Base-by-base conservation (phyloP, 2,888 invertebrate species). In the Troides oblongomaculatus region DNA sequence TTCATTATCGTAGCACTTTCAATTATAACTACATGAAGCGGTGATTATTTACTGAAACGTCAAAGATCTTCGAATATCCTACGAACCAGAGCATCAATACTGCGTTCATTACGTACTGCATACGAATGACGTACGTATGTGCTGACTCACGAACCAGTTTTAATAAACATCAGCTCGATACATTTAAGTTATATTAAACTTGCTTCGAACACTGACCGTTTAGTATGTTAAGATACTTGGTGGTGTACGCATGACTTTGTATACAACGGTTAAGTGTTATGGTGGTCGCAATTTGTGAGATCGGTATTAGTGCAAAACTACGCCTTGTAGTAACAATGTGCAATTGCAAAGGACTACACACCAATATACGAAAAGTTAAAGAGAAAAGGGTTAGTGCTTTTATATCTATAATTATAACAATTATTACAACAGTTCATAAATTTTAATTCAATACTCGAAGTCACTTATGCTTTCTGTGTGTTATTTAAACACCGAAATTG, bases 111-210 rank as follows among this genome's bases (percentile, higher is more conserved):
- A 63, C 46, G 73, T 72, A 72, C 72, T 62, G 66, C 70, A 46
- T 23, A 39, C 53, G 43, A 59, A 66, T 73, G 71, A 71, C 70
- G 66, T 68, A 53, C 43, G 63, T 18, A 18, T n/a, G 53, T 66
- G 62, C 59, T 85, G 83, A 84, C 71, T 83, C 84, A 84, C 70
- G 69, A 74, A 78, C 72, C 75, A 72, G 77, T 81, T 82, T 79
- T 76, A 79, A 80, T 81, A 82, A 46, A 79, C 73, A 78, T 76
- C 69, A 74, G 76, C 80, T 77, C 73, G 76, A 75, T 75, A 71
- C 72, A 63, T 69, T 73, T 72, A 74, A 82, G 83, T 58, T 83
- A 81, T 79, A 83, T 80, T 68, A 67, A 76, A 81, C 76, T 78
- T 80, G 78, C 78, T 80, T 79, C 80, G 76, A 78, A 78, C 77